Evolutionary conservation across 1,140 invertebrate species (phyloP).

Genomic region (Whitmania pigra): DNA sequence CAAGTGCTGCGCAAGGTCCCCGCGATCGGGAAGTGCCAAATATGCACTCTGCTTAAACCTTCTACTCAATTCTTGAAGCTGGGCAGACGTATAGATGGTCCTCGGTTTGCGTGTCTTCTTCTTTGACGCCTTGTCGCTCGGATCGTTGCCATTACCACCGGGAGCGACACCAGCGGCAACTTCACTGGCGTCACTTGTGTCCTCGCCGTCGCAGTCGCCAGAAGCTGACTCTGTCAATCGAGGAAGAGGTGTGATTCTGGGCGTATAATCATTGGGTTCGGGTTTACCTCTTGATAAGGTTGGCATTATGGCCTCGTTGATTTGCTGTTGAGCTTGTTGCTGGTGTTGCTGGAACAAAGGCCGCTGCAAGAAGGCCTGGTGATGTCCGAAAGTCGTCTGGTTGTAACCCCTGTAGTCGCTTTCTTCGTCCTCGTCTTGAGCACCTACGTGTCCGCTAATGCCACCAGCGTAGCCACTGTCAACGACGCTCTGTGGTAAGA

Average conservation of each 20-base stretch:
- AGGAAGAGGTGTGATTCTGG: neutral
- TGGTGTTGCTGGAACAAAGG: neutral
- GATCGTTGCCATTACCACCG: neutral
- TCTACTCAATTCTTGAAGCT: constrained; percentile 41
- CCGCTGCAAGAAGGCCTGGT: neutral
- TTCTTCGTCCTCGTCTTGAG: neutral
- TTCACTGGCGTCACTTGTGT: neutral
- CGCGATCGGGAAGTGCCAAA: constrained; percentile 82
- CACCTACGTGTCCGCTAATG: neutral
- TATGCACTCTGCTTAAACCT: constrained; percentile 90
- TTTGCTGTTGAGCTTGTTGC: constrained; percentile 1
- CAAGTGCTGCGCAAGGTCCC: constrained; percentile 74
- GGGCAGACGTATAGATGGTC: constrained; percentile 25
- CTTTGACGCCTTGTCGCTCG: neutral
- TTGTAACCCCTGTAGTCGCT: neutral
- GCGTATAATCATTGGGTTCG: neutral
- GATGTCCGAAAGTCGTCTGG: neutral
- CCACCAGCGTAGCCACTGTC: neutral
- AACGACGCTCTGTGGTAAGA: neutral
- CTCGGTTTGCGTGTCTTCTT: constrained; percentile 26
- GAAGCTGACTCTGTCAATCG: neutral
- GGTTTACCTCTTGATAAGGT: neutral
- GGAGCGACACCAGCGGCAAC: neutral
- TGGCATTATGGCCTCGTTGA: neutral
- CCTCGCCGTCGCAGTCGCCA: neutral